Base-by-base conservation (phyloP, 2,113 vertebrate genomes). In the Syngnathus typhle region DNA sequence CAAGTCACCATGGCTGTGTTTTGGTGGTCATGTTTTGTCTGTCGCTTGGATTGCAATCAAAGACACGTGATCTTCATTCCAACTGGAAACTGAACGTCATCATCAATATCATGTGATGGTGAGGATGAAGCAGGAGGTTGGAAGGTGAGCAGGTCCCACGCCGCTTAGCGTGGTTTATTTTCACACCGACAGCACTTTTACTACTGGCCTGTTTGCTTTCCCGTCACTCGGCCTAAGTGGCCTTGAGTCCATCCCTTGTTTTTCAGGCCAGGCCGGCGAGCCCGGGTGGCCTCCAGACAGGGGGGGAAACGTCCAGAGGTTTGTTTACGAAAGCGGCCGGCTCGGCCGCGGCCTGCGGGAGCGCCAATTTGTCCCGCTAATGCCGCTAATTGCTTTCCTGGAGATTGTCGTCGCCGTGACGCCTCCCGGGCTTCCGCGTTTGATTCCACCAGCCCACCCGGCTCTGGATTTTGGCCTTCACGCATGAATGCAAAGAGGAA, bases 301-400 rank as follows among this genome's bases (percentile, higher is more conserved):
- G 60, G 12, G 44, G 60, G 12, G 12, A 44, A n/a, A 21, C 16
- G n/a, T 62, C 39, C 2, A 23, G 60, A 16, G 12, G 19, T 62
- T 62, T 62, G 60, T 62, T 62, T 62, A 62, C 18, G n/a, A 44
- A 62, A 43, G 60, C n/a, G n/a, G 44, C 60, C 18, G 39, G 12
- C 21, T 21, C 12, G 21, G 60, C 41, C 13, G 44, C 38, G 11
- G 60, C n/a, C 60, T n/a, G 21, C 41, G 21, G 60, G 39, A 62
- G 60, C 60, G 6, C 39, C 60, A 62, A 62, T 62, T 62, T 62
- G 60, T 62, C 60, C 39, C 5, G 41, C 60, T 62, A 62, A 62
- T 62, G 60, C 60, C n/a, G 39, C 41, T 62, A 62, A 62, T 62
- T 62, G 39, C 3, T 39, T 38, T 61, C 59, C 41, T 62, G 60